phyloP scores from a whole-genome alignment of 2,797 vertebrate genomes.

The Alcedo atthis region DNA sequence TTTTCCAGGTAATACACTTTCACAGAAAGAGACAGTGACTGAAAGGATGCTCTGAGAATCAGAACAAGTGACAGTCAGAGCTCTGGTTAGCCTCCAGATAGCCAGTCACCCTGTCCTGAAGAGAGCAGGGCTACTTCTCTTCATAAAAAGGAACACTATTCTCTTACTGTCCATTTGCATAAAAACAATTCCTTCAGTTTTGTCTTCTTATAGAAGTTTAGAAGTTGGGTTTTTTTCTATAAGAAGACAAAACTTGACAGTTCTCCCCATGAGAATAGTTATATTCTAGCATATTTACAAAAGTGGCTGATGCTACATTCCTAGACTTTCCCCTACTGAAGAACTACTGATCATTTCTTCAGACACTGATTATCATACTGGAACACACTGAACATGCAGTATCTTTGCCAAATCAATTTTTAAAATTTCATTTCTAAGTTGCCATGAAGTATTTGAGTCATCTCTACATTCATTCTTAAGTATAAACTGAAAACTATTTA shows the following conservation, averaged over 20 bases:
- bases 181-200: neutral
- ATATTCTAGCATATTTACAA: conserved; percentile 5
- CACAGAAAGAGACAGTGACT: neutral
- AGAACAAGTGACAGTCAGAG: neutral
- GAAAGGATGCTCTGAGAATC: neutral
- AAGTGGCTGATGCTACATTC: neutral
- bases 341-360: conserved; percentile 27
- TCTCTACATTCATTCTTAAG: conserved; percentile 66
- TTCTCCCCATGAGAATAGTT: neutral
- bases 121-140: neutral
- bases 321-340: conserved; percentile 42
- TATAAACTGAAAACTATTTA: conserved; percentile 74
- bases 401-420: conserved; percentile 75
- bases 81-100: neutral
- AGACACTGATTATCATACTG: neutral
- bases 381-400: conserved; percentile 18
- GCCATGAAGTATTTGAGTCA: conserved; percentile 74
- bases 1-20: neutral
- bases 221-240: too few species aligned
- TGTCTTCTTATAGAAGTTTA: neutral
- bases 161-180: neutral
- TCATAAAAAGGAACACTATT: neutral
- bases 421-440: conserved; percentile 76
- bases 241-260: neutral
- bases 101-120: neutral